Evolutionary conservation across 2,797 vertebrate genomes (phyloP), one percentile per base, ranked within the genome.

Genomic region (Gambusia yucatana): DNA sequence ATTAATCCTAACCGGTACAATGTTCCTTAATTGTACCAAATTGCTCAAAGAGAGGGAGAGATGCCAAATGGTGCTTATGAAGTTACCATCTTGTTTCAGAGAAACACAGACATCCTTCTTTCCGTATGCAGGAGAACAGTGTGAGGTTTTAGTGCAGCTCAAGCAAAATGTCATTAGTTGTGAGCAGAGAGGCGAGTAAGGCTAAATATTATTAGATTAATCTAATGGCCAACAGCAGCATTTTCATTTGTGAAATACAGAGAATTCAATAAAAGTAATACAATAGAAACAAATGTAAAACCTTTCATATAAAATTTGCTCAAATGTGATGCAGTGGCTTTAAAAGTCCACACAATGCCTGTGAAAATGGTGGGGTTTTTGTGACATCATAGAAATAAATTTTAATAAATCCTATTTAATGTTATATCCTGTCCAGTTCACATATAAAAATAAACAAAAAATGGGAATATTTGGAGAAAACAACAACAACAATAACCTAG

Each of bases 211-310:
- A 96, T 96, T 95, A 92, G 91, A 96, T 96, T 95, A 95, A 94
- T 95, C 84, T 96, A 96, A 96, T 95, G 93, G 95, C 93, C 82
- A 92, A 93, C 95, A 80, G 94, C 93, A 96, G 93, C 92, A 78
- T 94, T 96, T 95, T 95, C 93, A 96, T 96, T 96, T 96, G 92
- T 77, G 91, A 86, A 75, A 91, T 88, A 92, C 94, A 95, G 89
- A 85, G 81, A 93, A 94, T 92, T 92, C 82, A 91, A 92, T 94
- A 91, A 46, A 44, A 87, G 77, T 93, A 92, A 89, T 88, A 92
- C 91, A 93, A 94, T 82, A 83, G 80, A 83, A 86, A 84, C 82
- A 86, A 70, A 82, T 55, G 47, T 30, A 36, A 77, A 87, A 74
- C 75, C 22, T 75, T 73, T 57, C 36, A 57, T n/a, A 41, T 41